These are phyloP conservation scores for Ovibos moschatus DNA, from an alignment of 2,113 vertebrate species.

Conservation along the genomic window DNA sequence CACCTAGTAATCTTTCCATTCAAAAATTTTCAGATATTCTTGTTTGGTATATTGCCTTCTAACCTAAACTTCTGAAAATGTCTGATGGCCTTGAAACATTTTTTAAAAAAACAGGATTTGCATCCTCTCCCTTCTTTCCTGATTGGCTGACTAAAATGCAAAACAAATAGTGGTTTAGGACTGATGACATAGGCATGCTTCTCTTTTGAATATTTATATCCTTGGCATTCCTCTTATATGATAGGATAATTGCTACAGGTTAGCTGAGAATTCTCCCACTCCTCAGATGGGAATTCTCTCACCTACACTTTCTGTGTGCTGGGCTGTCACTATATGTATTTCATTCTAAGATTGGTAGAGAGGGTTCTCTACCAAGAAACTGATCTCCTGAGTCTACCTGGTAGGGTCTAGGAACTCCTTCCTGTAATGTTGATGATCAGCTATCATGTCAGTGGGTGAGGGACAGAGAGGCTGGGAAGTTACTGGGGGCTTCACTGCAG, in stretches of 20 bases:
- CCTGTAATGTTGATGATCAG: too few relatives aligned
- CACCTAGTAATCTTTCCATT: not conserved
- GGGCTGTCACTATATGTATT: not conserved
- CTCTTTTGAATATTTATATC: conserved; percentile 50
- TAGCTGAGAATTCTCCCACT: not conserved
- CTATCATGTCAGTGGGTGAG: too few relatives aligned
- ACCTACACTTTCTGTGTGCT: not conserved
- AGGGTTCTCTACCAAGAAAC: not conserved
- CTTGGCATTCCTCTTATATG: not conserved
- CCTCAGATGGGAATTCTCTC: not conserved
- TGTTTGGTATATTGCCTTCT: not conserved
- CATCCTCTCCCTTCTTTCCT: not conserved
- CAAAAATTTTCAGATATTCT: not conserved
- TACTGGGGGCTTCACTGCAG: not conserved
- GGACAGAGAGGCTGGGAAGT: not conserved
- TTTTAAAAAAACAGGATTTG: not conserved
- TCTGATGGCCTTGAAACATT: not conserved
- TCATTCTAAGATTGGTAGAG: not conserved
- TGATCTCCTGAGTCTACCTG: not conserved
- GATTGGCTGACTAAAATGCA: conserved; percentile 30
- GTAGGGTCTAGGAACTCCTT: not conserved
- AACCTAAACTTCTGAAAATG: not conserved
- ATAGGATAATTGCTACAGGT: not conserved
- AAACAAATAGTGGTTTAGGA: conserved; percentile 54
- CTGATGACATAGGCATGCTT: not conserved